Base-by-base conservation (phyloP, 2,888 invertebrate genomes). In the Thereva nobilitata region DNA sequence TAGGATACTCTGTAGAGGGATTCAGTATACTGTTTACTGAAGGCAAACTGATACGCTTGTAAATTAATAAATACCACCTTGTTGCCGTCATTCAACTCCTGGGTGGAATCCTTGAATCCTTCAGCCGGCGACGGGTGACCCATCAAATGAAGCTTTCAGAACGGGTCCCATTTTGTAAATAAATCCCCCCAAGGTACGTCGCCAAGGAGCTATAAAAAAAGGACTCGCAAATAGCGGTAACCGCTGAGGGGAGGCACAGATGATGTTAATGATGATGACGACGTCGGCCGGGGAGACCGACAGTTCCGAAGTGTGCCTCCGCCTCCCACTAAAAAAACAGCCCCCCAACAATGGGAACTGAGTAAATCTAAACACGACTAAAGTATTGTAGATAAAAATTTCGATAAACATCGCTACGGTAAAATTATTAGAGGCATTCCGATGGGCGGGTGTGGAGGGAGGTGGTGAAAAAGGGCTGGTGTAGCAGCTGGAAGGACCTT, bases 311-410 rank as follows among this genome's bases (percentile, higher is more conserved):
- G 23, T 23, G 23, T 23, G 23, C 23, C 2, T 23, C 23, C 23
- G 2, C 1, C 23, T 2, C 6, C 52, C 52, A 1, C 3, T n/a
- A 34, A 23, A 23, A n/a, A 23, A 23, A 23, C 23, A 23, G 23
- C 23, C 23, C 52, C 52, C 4, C 34, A 34, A 5, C 7, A 7
- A 5, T 35, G 6, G 34, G 12, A 35, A 49, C 38, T 45, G 12
- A 23, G 23, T 45, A 59, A 59, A 47, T 38, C 38, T 47, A 45
- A 59, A 59, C 37, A 59, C 45, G 38, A 12, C 38, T 47, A 45
- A 59, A 59, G 49, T 59, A 38, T 59, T 12, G 47, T 10, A 49
- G 49, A 59, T 59, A 49, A 59, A 47, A 59, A 5, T 59, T 38
- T 38, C 40, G 59, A 59, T 47, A 59, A 23, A 59, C 38, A 47